Evolutionary conservation across 1,140 invertebrate genomes (phyloP).

Genomic region (Scaptomyza graminum): DNA sequence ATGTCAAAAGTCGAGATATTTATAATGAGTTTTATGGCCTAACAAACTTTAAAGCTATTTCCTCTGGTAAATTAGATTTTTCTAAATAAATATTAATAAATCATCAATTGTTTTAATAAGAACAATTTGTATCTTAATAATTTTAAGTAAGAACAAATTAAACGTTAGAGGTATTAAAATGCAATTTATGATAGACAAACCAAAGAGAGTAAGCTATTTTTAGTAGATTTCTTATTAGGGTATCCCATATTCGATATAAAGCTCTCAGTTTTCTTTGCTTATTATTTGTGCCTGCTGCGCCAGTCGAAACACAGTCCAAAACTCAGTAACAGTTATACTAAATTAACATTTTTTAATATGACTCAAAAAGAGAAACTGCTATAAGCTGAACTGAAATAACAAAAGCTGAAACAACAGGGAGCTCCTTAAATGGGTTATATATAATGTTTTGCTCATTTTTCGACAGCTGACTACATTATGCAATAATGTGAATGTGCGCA

Average conservation of each 20-base stretch:
- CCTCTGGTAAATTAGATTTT: no score
- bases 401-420: conserved; percentile 22
- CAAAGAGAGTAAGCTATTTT: no score
- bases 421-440: conserved; percentile 19
- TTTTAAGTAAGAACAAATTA: no score
- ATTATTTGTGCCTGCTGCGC: conserved; percentile 14
- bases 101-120: no score
- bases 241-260: conserved; percentile 15
- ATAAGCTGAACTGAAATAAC: conserved; percentile 23
- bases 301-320: conserved; percentile 2
- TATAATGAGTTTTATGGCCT: no score
- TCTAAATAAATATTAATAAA: no score
- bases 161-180: no score
- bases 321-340: conserved; percentile 17
- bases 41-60: no score
- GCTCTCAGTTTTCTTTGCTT: conserved; percentile 1
- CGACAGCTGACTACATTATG: background rate
- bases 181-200: no score
- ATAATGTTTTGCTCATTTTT: conserved; percentile 16
- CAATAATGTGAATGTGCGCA: conserved; percentile 11
- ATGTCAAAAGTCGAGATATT: conserved; percentile 4
- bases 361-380: conserved; percentile 21
- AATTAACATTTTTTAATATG: conserved; percentile 58
- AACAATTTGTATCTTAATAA: no score
- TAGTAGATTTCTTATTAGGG: background rate